phyloP scores from a whole-genome alignment of 2,113 vertebrate genomes.

The Emydocephalus ijimae region DNA sequence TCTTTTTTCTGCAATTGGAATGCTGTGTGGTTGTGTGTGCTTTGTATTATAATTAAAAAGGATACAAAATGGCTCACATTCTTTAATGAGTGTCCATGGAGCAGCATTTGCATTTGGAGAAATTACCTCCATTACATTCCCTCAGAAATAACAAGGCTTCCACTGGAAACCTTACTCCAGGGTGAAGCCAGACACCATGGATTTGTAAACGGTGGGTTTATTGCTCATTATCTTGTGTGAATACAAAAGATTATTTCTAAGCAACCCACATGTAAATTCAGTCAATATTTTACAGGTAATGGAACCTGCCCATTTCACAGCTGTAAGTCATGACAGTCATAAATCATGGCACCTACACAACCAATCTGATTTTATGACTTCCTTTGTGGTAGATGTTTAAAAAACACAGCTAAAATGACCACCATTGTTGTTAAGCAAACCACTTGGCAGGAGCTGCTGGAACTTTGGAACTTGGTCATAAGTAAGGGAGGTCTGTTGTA shows the following conservation, averaged over 20 bases:
- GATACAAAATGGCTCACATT: background rate
- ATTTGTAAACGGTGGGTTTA: background rate
- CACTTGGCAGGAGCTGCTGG: too few relatives aligned
- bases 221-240: background rate
- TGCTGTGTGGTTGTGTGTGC: background rate
- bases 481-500: too few relatives aligned
- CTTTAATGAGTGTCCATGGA: background rate
- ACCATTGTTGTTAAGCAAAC: too few relatives aligned
- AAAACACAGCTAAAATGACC: too few relatives aligned
- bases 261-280: background rate
- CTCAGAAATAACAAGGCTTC: background rate
- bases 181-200: background rate
- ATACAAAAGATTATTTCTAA: background rate
- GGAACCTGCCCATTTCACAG: too few relatives aligned
- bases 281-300: background rate
- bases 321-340: too few relatives aligned
- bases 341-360: too few relatives aligned
- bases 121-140: background rate
- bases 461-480: too few relatives aligned
- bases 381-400: too few relatives aligned
- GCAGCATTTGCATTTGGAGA: background rate
- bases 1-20: background rate
- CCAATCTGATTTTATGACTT: too few relatives aligned
- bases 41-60: background rate
- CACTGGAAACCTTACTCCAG: background rate